Percentiles rank a stretch among this genome's conserved stretches.
Conservation (phyloP, 2,888 invertebrate species). For the Fissipunctia ypsillon region DNA sequence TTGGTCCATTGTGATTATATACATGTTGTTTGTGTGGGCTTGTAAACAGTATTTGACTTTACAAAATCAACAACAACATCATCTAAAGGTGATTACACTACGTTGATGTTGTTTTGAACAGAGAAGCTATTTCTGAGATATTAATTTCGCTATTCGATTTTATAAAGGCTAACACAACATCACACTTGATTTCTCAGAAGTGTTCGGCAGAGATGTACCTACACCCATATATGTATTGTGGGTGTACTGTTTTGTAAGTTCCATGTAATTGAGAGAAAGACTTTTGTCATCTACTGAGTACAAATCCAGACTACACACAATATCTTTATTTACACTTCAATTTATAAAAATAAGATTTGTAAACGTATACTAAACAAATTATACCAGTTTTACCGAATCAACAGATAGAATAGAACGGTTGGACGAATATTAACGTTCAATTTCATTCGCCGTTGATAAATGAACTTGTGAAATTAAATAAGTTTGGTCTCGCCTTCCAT, state of each 20-base stretch:
- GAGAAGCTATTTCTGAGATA: background rate
- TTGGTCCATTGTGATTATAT: slow-evolving; percentile 44
- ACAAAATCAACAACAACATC: too few relatives aligned
- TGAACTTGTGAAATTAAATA: slow-evolving; percentile 79
- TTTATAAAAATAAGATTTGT: background rate
- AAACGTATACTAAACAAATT: slow-evolving; percentile 5
- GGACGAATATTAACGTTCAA: slow-evolving; percentile 59
- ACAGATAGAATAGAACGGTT: slow-evolving; percentile 27
- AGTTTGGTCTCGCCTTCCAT: slow-evolving; percentile 69
- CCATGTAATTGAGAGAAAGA: background rate
- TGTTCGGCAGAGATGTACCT: background rate
- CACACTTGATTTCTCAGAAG: background rate
- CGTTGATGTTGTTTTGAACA: slow-evolving; percentile 1
- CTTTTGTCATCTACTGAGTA: background rate
- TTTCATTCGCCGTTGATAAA: slow-evolving; percentile 76
- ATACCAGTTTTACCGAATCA: slow-evolving; percentile 28
- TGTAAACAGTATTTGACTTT: slow-evolving; percentile 52
- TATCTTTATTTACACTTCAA: background rate
- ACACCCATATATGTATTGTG: background rate
- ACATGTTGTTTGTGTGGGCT: slow-evolving; percentile 28
- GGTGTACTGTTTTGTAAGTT: background rate
- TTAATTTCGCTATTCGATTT: background rate
- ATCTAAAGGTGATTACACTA: slow-evolving; percentile 32
- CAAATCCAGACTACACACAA: background rate
- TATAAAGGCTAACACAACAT: background rate